Conservation (phyloP, 30 jellyfish, hydroid and myxozoan species). For the Pelagia noctiluca region DNA sequence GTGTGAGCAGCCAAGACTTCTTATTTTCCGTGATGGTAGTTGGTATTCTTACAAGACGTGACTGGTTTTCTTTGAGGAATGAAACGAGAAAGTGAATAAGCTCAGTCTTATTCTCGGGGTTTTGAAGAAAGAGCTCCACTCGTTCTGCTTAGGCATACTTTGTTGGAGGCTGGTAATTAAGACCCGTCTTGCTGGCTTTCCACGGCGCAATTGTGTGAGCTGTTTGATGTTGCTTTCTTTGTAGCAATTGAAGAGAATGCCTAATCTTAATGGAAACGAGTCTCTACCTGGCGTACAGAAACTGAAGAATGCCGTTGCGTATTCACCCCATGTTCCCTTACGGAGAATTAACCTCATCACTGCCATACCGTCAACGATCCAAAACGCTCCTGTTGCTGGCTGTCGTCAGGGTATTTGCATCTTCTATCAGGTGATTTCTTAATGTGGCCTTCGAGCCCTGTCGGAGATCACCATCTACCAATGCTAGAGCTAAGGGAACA, state of each 20-base stretch:
- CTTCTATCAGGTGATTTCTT: slow-evolving; percentile 38
- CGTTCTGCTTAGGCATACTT: slow-evolving; percentile 26
- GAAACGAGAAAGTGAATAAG: slow-evolving; percentile 27
- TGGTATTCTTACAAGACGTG: slow-evolving; percentile 29
- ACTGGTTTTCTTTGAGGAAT: slow-evolving; percentile 13
- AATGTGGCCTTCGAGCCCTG: slow-evolving; percentile 56
- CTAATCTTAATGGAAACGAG: not conserved
- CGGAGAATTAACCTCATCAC: not conserved
- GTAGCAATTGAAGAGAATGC: slow-evolving; percentile 15
- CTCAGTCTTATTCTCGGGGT: slow-evolving; percentile 28
- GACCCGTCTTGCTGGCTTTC: slow-evolving; percentile 7
- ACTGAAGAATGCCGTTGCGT: slow-evolving; percentile 33
- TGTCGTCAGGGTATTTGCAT: slow-evolving; percentile 27
- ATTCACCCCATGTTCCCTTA: slow-evolving; percentile 14
- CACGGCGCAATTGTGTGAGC: slow-evolving; percentile 13
- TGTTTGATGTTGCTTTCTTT: slow-evolving; percentile 6
- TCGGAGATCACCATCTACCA: slow-evolving; percentile 55
- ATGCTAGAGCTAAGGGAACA: slow-evolving; percentile 67
- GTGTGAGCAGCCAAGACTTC: slow-evolving; percentile 30
- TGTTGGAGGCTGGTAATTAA: slow-evolving; percentile 25
- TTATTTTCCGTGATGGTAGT: slow-evolving; percentile 31
- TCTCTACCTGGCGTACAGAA: slow-evolving; percentile 20
- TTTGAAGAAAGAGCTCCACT: slow-evolving; percentile 15
- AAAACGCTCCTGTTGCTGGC: not conserved
- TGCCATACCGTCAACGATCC: slow-evolving; percentile 26